Base-by-base conservation (phyloP, 2,888 invertebrate genomes). In the Drosophila gaucha region DNA sequence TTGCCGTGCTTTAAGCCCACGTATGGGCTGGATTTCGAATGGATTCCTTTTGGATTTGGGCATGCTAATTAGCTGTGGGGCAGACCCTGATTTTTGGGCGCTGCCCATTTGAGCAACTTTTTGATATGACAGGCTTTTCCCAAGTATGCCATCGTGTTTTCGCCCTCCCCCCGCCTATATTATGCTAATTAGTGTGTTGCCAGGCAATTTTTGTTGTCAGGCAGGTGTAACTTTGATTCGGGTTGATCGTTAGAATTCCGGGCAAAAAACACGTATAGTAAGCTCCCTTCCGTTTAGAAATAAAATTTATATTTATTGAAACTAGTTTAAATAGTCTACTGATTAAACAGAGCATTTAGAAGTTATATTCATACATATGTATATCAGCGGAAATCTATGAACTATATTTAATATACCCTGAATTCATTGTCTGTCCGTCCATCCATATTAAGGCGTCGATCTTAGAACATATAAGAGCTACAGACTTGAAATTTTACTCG, bases 31-130 rank as follows among this genome's bases (percentile, higher is more conserved):
- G 54, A 43, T 47, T 49, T 49, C 14, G 3, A 38, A 50, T 65
- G 33, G 70, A 56, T 66, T 63, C 66, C 46, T 54, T 56, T 56
- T 24, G 44, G 47, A 65, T 51, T 51, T 67, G 51, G 64, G 66
- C 77, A 82, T 82, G 79, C 82, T 82, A 82, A 82, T 82, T 82
- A 82, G 75, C 69, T 65, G 51, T 49, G 63, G 35, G 35, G 54
- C 57, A 46, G 60, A 46, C 26, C 62, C 51, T 71, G 74, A 52
- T 69, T 58, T 59, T 43, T 43, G 2, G 44, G 20, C 33, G 35
- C 62, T 51, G 72, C 31, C 43, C 59, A 59, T 31, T 67, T 54
- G 44, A 47, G 43, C 49, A 35, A 44, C 55, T 31, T 56, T 68
- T 62, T 67, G 62, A 56, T 68, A 50, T 59, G 59, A 28, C 31